Base-by-base conservation (phyloP, 92 coral and sea anemone species). In the Zoanthus solanderi region DNA sequence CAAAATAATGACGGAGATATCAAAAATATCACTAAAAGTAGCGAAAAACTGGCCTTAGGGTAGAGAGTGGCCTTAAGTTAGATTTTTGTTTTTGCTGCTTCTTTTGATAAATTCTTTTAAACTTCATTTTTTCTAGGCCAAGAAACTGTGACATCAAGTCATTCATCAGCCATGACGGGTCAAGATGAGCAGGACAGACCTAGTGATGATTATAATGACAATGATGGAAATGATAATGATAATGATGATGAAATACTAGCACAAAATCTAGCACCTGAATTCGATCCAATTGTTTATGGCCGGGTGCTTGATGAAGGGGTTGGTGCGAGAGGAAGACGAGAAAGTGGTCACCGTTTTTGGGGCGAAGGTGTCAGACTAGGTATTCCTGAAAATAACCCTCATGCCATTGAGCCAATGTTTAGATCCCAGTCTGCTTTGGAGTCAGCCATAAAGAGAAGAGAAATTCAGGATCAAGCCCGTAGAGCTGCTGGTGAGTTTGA, bases 291-390 rank as follows among this genome's bases (percentile, higher is more conserved):
- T 16, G 45, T 83, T 11, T 13, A 56, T 45, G 83, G 42, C 42
- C 42, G 88, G n/a, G 54, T 75, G 42, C 71, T 71, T 71, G 78
- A 45, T 71, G 73, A 6, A 5, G 65, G 52, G 32, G 85, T 65
- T 83, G 91, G 83, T 30, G 0, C 31, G 29, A 71, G 72, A 32
- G 89, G 8, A 6, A 53, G 88, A n/a, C 93, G 63, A 28, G 87
- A 6, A 47, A 44, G 48, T 67, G 72, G 13, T 58, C 86, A 83
- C 46, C 98, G 91, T 46, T 58, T 72, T 66, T 92, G 96, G 96
- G 98, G 98, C 3, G 94, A 87, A 82, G 98, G 98, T 10, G 88
- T 95, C 53, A 83, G 91, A 66, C 90, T 96, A 12, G 98, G 98
- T 48, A 91, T 82, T 9, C 94, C 90, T 16, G 76, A 87, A 30